Evolutionary conservation across 2,113 vertebrate genomes (phyloP).

Genomic region (Mirounga angustirostris): DNA sequence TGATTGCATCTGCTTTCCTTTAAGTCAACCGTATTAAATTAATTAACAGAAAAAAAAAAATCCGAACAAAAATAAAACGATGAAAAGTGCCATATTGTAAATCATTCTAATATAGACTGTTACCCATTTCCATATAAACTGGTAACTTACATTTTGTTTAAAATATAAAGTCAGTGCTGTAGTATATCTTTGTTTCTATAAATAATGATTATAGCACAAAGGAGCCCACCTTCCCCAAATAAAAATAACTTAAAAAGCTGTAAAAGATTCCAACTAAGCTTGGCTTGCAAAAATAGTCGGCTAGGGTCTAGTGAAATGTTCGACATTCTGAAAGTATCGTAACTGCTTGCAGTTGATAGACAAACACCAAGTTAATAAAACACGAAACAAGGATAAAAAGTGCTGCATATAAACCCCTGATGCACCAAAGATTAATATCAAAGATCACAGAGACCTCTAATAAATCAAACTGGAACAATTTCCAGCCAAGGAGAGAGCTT

Average conservation of each 20-base stretch:
- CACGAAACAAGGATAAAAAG: constrained; percentile 89
- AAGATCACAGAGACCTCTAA: constrained; percentile 87
- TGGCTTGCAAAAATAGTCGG: constrained; percentile 87
- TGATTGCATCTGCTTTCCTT: constrained; percentile 86
- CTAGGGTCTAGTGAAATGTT: constrained; percentile 82
- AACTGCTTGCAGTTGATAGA: constrained; percentile 82
- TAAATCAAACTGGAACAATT: constrained; percentile 87
- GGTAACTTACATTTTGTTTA: constrained; percentile 86
- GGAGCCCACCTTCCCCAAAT: constrained; percentile 85
- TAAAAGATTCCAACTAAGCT: constrained; percentile 88
- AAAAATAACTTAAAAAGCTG: constrained; percentile 83
- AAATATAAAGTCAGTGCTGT: constrained; percentile 89
- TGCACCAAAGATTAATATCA: constrained; percentile 90
- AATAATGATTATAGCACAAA: constrained; percentile 88
- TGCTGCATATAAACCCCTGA: constrained; percentile 93
- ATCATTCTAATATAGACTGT: constrained; percentile 85
- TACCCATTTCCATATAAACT: constrained; percentile 86
- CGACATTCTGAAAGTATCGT: constrained; percentile 80
- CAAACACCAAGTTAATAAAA: constrained; percentile 87
- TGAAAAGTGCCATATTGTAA: constrained; percentile 90
- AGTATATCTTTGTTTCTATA: constrained; percentile 89
- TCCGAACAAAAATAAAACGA: constrained; percentile 78
- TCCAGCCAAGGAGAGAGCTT: constrained; percentile 86
- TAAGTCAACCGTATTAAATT: constrained; percentile 79
- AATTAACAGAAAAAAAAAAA: constrained; percentile 78